Conservation (phyloP, 2,888 invertebrate species). For the Drosophila barbarae region DNA sequence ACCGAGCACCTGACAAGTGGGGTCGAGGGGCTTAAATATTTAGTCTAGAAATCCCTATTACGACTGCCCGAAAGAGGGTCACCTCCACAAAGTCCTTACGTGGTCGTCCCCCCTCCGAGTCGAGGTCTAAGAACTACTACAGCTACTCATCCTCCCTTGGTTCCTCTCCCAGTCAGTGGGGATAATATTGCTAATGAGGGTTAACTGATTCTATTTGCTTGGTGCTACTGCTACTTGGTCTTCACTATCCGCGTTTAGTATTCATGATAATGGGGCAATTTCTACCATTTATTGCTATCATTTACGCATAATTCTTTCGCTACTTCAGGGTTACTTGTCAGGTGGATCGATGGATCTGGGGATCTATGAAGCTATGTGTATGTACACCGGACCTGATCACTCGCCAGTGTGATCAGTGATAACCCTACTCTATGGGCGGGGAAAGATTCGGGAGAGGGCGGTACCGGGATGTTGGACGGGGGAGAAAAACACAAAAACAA, state of each 20-base stretch:
- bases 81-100: background rate
- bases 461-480: background rate
- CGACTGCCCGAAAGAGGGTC: slow-evolving; percentile 14
- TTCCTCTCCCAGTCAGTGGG: background rate
- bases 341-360: slow-evolving; percentile 1
- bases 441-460: background rate
- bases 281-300: slow-evolving; percentile 1
- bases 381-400: slow-evolving; percentile 5
- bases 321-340: slow-evolving; percentile 22
- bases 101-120: background rate
- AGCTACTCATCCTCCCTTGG: background rate
- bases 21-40: slow-evolving; percentile 15
- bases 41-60: slow-evolving; percentile 5
- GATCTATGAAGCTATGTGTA: background rate
- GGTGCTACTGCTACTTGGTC: slow-evolving; percentile 3
- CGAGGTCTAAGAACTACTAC: slow-evolving; percentile 8
- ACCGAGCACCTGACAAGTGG: slow-evolving; percentile 21
- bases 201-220: slow-evolving; percentile 22
- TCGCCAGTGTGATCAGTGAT: background rate
- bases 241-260: background rate
- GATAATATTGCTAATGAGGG: slow-evolving; percentile 19
- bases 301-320: background rate
- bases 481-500: slow-evolving; percentile 47
- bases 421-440: background rate
- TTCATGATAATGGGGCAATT: background rate